These are phyloP conservation scores for Magallana nippona DNA, from an alignment of 2,888 invertebrate genomes.

Conservation along the genomic window DNA sequence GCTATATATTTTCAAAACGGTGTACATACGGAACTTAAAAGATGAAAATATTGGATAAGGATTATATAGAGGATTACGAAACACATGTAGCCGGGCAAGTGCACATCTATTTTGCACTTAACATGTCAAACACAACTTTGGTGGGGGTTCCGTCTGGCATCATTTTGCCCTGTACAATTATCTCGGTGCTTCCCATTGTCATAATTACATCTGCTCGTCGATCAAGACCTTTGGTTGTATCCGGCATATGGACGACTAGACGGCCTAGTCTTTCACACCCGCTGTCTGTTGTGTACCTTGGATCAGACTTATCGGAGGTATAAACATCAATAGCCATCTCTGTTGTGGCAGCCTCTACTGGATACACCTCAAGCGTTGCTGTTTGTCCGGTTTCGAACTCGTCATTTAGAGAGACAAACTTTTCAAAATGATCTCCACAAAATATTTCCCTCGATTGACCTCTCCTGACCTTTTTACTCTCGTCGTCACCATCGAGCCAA, in stretches of 20 bases:
- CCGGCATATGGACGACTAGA: constrained; percentile 50
- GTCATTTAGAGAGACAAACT: constrained; percentile 50
- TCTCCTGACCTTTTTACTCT: neutral
- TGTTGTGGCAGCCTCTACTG: constrained; percentile 42
- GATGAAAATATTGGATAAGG: too few relatives aligned
- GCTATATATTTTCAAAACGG: too few relatives aligned
- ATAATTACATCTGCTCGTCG: constrained; percentile 50
- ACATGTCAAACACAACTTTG: constrained; percentile 33
- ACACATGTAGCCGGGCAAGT: too few relatives aligned
- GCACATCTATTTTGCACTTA: neutral
- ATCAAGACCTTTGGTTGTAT: constrained; percentile 45
- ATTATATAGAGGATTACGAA: too few relatives aligned
- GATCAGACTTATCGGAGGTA: constrained; percentile 45
- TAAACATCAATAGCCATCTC: constrained; percentile 50
- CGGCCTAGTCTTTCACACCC: constrained; percentile 51
- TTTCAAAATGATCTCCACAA: constrained; percentile 53
- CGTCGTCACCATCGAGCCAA: constrained; percentile 52
- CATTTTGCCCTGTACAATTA: constrained; percentile 45
- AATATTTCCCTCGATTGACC: neutral
- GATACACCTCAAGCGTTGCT: constrained; percentile 45
- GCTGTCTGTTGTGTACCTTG: constrained; percentile 50
- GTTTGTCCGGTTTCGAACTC: constrained; percentile 45
- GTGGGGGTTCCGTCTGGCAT: constrained; percentile 17
- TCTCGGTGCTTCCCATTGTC: constrained; percentile 55
- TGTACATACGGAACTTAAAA: too few relatives aligned